Evolutionary conservation across 2,888 invertebrate genomes (phyloP), one percentile per base, ranked within the genome.

Genomic region (Himalopsyche anomala): DNA sequence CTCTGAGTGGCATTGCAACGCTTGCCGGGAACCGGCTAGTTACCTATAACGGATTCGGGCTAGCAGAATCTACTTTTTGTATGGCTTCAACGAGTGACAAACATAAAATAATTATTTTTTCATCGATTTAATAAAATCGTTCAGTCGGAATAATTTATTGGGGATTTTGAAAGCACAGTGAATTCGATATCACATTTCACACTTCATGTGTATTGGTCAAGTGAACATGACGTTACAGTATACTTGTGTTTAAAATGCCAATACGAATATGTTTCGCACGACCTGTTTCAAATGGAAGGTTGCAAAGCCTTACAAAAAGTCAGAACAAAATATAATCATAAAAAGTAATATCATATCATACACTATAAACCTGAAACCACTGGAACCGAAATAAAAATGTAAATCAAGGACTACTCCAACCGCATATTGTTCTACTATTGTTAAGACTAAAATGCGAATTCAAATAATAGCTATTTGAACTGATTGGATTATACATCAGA

Each of bases 241-340:
- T 62, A 62, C 62, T 19, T 19, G 19, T n/a, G 19, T 51, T 51
- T 51, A 4, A 62, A 62, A 62, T 62, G 62, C 19, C 62, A 62
- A 62, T 19, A 62, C 28, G 62, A 19, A 62, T 62, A 28, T 11
- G 28, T 62, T 62, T 19, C 62, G 62, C 62, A 62, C 28, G 62
- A 62, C 62, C 62, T 62, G 62, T 11, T 62, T 19, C 19, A 62
- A 62, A 62, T 19, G 28, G 28, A 62, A 62, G 62, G 62, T 62
- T 62, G 11, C 9, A 62, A 62, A 62, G 62, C 62, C 62, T 62
- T 62, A 62, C 62, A 62, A 62, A 62, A 62, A 51, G 11, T 5
- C 56, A 56, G n/a, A 56, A 19, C 45, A 11, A 56, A n/a, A 56
- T 56, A 19, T 2, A 19, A 62, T 12, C 6, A 15, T 19, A 62